Conservation (phyloP, 2,888 invertebrate genomes). For the Lymantria dispar region DNA sequence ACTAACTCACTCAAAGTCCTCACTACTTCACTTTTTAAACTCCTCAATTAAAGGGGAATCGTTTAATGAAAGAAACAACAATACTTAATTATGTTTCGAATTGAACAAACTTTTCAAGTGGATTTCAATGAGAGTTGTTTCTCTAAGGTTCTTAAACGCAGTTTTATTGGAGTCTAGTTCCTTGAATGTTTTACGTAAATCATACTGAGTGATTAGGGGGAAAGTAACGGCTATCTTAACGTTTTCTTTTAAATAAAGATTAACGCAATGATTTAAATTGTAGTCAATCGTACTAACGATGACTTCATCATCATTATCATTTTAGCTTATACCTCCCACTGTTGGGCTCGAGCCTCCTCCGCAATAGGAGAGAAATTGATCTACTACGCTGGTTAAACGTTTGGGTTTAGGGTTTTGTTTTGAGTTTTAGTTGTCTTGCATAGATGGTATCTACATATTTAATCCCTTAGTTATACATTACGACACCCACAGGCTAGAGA, state of each 20-base stretch:
- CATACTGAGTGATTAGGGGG: not conserved
- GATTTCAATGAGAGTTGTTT: conserved; percentile 45
- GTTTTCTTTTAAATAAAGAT: not conserved
- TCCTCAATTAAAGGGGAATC: conserved; percentile 62
- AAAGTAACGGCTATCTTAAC: not conserved
- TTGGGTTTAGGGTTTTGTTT: too few species aligned
- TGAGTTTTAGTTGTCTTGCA: too few species aligned
- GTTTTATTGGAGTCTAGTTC: conserved; percentile 23
- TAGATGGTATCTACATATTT: too few species aligned
- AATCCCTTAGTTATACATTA: too few species aligned
- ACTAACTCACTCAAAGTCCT: conserved; percentile 46
- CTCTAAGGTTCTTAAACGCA: conserved; percentile 31
- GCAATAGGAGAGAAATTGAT: too few species aligned
- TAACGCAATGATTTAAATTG: not conserved
- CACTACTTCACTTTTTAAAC: conserved; percentile 47
- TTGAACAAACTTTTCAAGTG: conserved; percentile 45
- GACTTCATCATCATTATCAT: not conserved
- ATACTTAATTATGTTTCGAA: conserved; percentile 63
- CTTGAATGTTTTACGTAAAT: conserved; percentile 4
- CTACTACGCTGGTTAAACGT: too few species aligned
- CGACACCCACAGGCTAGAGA: too few species aligned
- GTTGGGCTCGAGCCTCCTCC: too few species aligned
- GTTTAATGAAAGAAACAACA: conserved; percentile 63
- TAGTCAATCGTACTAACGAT: not conserved
- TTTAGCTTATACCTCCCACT: too few species aligned